Percentiles rank a stretch among this genome's conserved stretches.
These are phyloP conservation scores for Corythoichthys haematopterus DNA, from an alignment of 2,113 vertebrate species.

Conservation along the genomic window DNA sequence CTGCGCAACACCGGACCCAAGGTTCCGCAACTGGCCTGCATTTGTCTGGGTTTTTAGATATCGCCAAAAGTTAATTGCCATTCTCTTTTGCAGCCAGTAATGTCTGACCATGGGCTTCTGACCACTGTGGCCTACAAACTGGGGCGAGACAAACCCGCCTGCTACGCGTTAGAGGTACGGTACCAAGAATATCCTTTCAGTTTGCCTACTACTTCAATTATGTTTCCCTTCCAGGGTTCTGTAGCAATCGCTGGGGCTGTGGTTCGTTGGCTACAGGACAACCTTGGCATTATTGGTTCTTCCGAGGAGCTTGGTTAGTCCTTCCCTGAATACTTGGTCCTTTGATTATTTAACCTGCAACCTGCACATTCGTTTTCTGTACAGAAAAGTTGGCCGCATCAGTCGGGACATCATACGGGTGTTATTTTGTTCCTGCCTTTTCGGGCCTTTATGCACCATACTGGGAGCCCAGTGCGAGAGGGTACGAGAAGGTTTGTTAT, in stretches of 20 bases:
- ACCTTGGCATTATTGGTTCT: constrained; percentile 84
- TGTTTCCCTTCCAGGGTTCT: constrained; percentile 76
- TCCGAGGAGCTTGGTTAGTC: constrained; percentile 85
- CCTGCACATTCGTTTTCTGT: background rate
- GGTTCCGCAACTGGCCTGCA: constrained; percentile 53
- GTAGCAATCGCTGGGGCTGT: constrained; percentile 95
- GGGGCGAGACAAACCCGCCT: constrained; percentile 81
- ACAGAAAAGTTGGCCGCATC: constrained; percentile 87
- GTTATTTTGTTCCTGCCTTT: constrained; percentile 94
- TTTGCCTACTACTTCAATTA: background rate
- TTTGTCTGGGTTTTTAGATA: background rate
- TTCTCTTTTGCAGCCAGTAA: constrained; percentile 72
- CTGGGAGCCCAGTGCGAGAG: constrained; percentile 92
- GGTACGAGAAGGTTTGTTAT: constrained; percentile 61
- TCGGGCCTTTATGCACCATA: constrained; percentile 93
- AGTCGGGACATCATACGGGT: constrained; percentile 87
- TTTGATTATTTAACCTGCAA: background rate
- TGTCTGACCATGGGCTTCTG: constrained; percentile 90
- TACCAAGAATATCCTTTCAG: background rate
- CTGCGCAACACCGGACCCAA: constrained; percentile 87
- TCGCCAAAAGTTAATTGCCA: background rate
- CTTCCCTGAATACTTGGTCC: background rate
- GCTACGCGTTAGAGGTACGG: constrained; percentile 86
- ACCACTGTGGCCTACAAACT: constrained; percentile 94
- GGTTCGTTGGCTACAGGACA: constrained; percentile 94